These are phyloP conservation scores for Sylvilagus bachmani DNA, from an alignment of 2,113 vertebrate genomes.

Conservation along the genomic window DNA sequence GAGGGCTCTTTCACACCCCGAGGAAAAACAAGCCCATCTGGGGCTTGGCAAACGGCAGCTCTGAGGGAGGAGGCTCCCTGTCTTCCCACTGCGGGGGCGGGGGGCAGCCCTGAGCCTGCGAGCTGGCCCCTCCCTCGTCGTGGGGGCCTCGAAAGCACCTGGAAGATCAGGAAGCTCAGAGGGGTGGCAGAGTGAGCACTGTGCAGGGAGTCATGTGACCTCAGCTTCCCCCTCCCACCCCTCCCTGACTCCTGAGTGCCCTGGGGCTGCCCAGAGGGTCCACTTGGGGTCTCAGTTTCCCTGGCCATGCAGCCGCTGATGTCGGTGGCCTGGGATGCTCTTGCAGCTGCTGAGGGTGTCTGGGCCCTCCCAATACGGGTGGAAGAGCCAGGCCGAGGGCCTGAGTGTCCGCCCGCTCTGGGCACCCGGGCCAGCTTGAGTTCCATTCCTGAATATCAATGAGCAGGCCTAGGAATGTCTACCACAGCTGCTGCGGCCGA, in stretches of 20 bases:
- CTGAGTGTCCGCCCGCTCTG: constrained; percentile 48
- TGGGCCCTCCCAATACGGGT: not conserved
- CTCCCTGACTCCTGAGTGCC: not conserved
- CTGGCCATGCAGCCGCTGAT: not conserved
- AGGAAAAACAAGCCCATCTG: constrained; percentile 83
- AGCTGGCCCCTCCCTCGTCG: not conserved
- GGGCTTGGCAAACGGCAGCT: constrained; percentile 66
- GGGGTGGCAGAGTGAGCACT: not conserved
- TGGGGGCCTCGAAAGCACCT: constrained; percentile 22
- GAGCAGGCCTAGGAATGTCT: constrained; percentile 85
- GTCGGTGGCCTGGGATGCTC: constrained; percentile 49
- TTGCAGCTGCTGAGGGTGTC: constrained; percentile 22
- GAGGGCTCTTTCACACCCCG: constrained; percentile 75
- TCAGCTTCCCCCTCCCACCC: no score
- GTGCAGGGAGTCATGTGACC: not conserved
- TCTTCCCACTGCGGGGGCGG: constrained; percentile 7
- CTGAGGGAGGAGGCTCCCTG: not conserved
- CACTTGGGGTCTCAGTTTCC: constrained; percentile 47
- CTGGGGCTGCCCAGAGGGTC: not conserved
- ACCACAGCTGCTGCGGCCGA: constrained; percentile 71
- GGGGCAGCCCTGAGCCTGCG: not conserved
- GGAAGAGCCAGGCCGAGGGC: constrained; percentile 62
- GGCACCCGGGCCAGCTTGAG: constrained; percentile 57
- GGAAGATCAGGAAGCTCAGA: constrained; percentile 25
- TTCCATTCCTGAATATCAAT: constrained; percentile 86